Base-by-base conservation (phyloP, 2,113 vertebrate species). In the Uria aalge region DNA sequence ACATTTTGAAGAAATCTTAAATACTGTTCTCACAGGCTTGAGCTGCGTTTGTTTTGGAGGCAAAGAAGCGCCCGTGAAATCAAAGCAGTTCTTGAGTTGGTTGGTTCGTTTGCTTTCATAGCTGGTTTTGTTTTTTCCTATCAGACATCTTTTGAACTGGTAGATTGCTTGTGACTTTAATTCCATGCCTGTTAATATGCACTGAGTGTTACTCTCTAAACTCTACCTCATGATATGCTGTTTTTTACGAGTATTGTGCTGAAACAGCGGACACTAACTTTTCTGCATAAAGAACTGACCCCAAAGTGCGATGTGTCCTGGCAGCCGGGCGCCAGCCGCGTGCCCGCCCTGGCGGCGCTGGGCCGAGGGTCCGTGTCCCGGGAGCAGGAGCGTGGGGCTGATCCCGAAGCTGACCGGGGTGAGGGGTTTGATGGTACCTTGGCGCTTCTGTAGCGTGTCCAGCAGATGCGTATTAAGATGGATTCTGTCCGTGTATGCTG, bases 141-240 rank as follows among this genome's bases (percentile, higher is more conserved):
- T 78, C 26, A 85, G 81, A 57, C 60, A 36, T 60, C 84, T 59
- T 78, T 83, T 16, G 30, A 68, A 53, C 43, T 80, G 64, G 75
- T 88, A 71, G 64, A 26, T 77, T 62, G 29, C 83, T 91, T 16
- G 38, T 77, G 68, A 90, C 62, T 88, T 72, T 77, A 90, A 81
- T 2, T 88, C 80, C 76, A 73, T 85, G 72, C 69, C 78, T 96
- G 88, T 94, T 88, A 76, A 88, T 95, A 71, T 94, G 93, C 95
- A 97, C 92, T 95, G 91, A 92, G 80, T 95, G 95, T 92, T 92
- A 94, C 57, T 77, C 88, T 85, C 92, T 71, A 71, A 91, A 96
- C 80, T 97, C 97, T 98, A 97, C 97, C 96, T 98, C 97, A 96
- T 93, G 59, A 96, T 52, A 62, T 10, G 50, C 87, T 97, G 92